Base-by-base conservation (phyloP, 2,888 invertebrate species). In the Cremastobaeus sp. region DNA sequence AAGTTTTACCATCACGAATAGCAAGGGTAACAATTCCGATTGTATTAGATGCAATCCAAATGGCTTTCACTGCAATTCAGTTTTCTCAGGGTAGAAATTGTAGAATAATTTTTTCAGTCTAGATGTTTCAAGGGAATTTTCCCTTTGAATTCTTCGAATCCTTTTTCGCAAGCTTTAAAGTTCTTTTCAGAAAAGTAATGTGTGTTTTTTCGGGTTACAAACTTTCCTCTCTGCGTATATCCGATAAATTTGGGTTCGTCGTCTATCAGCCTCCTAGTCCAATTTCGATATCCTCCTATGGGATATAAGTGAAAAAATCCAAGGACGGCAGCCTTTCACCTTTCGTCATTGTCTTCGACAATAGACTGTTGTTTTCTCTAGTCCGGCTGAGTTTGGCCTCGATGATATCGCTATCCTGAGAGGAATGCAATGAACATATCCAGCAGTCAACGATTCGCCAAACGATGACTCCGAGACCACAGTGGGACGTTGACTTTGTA, bases 261-360 rank as follows among this genome's bases (percentile, higher is more conserved):
- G 25, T 25, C 25, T 8, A 6, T 25, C 25, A 6, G 25, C 39
- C n/a, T 14, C 39, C 9, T 18, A 37, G 37, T n/a, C 18, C 21
- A 66, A 48, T 66, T 55, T 55, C 39, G 30, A 48, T 55, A 48
- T 18, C 25, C 35, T 5, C 35, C n/a, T 21, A 32, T 9, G n/a
- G 20, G 25, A 43, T 35, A 34, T 30, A 37, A 48, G 18, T 12
- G 37, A 43, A 57, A 57, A 32, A 57, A 66, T 57, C 25, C 70
- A 62, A 72, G 65, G 52, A 4, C 65, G 59, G 18, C 25, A 52
- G 47, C 59, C 71, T 72, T 72, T 72, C 65, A 59, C 71, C 59
- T 65, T 43, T 50, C 55, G 50, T 34, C 39, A 64, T 72, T 45
- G 54, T 59, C 45, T 65, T 43, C 21, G 25, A 59, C 45, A 72